phyloP scores from a whole-genome alignment of 2,888 invertebrate genomes.

The Conomelus anceps region DNA sequence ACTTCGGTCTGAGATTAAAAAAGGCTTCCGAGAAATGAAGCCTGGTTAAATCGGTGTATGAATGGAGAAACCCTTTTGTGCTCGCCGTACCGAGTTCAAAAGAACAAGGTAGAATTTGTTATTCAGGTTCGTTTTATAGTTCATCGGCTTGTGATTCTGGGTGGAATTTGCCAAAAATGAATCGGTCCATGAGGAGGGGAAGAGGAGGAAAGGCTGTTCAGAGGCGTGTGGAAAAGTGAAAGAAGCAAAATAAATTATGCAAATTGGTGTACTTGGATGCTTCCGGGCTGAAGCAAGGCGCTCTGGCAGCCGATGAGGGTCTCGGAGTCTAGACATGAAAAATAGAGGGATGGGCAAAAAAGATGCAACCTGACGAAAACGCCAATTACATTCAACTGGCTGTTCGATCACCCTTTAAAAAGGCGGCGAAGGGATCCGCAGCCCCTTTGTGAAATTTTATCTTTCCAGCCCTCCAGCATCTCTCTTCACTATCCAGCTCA shows the following conservation, averaged over 20 bases:
- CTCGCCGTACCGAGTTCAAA: not conserved
- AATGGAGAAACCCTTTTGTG: not conserved
- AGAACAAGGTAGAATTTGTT: not conserved
- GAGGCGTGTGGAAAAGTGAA: not conserved
- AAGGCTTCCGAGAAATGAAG: not conserved
- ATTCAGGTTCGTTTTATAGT: not conserved
- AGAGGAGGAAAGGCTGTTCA: not conserved
- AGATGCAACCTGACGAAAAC: not conserved
- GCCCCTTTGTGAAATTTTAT: not conserved
- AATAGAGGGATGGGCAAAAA: not conserved
- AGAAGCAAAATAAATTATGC: not conserved
- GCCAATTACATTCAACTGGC: not conserved
- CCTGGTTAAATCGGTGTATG: not conserved
- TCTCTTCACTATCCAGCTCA: not conserved
- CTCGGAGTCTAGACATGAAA: not conserved
- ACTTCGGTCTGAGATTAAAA: not conserved
- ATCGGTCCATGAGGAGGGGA: not conserved
- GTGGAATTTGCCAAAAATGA: not conserved
- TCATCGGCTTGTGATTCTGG: not conserved
- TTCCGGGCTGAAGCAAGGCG: too few relatives aligned
- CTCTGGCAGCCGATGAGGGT: not conserved
- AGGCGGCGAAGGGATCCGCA: not conserved
- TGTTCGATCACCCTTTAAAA: not conserved
- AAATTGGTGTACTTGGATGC: not conserved
- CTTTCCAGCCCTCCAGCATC: too few relatives aligned